These are phyloP conservation scores for Mercenaria mercenaria DNA, from an alignment of 1,140 invertebrate genomes.

Conservation along the genomic window DNA sequence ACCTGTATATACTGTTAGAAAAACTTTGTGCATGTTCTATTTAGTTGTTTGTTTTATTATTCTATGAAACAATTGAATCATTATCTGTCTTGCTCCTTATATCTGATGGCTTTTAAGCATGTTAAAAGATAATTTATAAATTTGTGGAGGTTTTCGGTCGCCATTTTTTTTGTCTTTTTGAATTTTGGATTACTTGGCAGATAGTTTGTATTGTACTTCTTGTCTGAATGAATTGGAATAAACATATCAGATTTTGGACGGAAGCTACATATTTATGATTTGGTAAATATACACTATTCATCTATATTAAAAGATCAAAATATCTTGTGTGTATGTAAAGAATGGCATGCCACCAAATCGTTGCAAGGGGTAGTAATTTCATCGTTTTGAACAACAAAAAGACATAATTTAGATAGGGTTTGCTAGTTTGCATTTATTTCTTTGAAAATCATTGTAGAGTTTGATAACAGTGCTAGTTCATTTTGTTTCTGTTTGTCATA, in stretches of 20 bases:
- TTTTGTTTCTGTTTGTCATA: too few relatives aligned
- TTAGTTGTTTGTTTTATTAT: neutral
- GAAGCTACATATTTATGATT: too few relatives aligned
- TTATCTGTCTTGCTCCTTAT: neutral
- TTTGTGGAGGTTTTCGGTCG: neutral
- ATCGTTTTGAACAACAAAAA: too few relatives aligned
- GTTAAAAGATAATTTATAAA: neutral
- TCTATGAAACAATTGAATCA: neutral
- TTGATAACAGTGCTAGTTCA: too few relatives aligned
- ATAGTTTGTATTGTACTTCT: too few relatives aligned
- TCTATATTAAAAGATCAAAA: too few relatives aligned
- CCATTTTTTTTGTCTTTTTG: neutral
- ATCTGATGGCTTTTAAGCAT: neutral
- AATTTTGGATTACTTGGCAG: neutral
- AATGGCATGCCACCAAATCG: too few relatives aligned
- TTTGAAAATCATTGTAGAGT: too few relatives aligned
- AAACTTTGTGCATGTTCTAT: slow-evolving; percentile 9
- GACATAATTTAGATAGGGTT: too few relatives aligned
- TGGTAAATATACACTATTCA: too few relatives aligned
- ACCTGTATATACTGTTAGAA: neutral
- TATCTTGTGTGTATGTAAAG: too few relatives aligned
- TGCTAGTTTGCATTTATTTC: too few relatives aligned
- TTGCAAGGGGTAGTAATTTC: neutral
- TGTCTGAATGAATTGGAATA: neutral
- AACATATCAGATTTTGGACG: neutral